Base-by-base conservation (phyloP, 2,888 invertebrate species). In the Euzophera pinguis region DNA sequence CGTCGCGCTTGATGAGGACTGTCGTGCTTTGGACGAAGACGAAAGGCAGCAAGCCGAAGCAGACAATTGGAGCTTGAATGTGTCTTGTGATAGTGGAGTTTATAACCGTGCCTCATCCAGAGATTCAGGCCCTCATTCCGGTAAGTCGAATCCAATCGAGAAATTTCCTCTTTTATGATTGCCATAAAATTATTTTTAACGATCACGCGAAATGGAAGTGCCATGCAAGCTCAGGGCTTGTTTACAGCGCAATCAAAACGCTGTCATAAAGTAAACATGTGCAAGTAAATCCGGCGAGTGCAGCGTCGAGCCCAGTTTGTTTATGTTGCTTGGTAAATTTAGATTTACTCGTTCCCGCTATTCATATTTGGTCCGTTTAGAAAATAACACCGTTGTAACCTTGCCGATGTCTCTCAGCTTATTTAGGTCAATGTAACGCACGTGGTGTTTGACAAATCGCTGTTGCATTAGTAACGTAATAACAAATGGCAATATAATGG, bases 101-200 rank as follows among this genome's bases (percentile, higher is more conserved):
- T 92, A 92, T 73, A 92, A 93, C 67, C 91, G 92, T 17, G 92
- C 90, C 22, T 90, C 90, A 16, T 91, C 91, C 51, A 81, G 91
- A 57, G 91, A 91, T 63, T 91, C 91, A 50, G 91, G 91, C 55
- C 91, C 91, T 17, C 90, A 91, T 69, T 91, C 91, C 59, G 90
- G 91, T 90, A 57, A 83, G 84, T 78, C 37, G n/a, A 47, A 6
- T 12, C 13, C 6, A 27, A 39, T 57, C 55, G 58, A 52, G 53
- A 61, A 58, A 61, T 65, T 66, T 57, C 67, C 67, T 62, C 58
- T 65, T 69, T 73, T 71, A 67, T 68, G 73, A 69, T 67, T 71
- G 67, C 67, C 71, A 71, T 76, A 71, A 75, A 78, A 70, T 78
- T 82, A 83, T 84, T 83, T 83, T 82, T 78, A 78, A 73, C 78